Conservation (phyloP, 2,888 invertebrate genomes). For the Amblyjoppa fuscipennis region DNA sequence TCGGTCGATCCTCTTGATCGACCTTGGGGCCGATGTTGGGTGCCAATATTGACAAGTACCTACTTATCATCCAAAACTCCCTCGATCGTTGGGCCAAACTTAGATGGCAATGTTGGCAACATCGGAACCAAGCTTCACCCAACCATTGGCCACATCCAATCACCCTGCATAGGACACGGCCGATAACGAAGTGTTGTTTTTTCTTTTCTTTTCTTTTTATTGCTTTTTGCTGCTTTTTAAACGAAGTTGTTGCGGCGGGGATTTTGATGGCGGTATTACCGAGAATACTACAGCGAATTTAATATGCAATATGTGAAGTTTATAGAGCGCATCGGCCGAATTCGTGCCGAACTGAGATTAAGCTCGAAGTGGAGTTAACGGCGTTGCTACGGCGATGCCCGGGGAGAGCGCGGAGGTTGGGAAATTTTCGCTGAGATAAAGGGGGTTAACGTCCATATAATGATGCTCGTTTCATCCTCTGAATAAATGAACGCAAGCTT, state of each 20-base stretch:
- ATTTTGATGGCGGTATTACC: not conserved
- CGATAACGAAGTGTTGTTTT: not conserved
- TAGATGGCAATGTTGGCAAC: too few relatives aligned
- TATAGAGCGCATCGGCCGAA: not conserved
- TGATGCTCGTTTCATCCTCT: not conserved
- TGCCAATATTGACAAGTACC: too few relatives aligned
- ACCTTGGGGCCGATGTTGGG: too few relatives aligned
- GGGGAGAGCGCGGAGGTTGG: not conserved
- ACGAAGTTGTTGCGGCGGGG: not conserved
- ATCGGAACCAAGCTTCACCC: too few relatives aligned
- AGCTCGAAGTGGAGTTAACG: not conserved
- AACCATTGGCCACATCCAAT: too few relatives aligned
- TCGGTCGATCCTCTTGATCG: too few relatives aligned
- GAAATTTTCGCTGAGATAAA: not conserved
- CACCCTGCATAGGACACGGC: too few relatives aligned
- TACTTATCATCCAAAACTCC: too few relatives aligned
- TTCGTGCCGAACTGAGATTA: not conserved
- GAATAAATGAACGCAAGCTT: conserved; percentile 24
- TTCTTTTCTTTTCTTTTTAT: not conserved
- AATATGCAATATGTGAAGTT: not conserved
- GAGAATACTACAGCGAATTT: not conserved
- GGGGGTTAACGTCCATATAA: not conserved
- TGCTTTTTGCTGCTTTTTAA: not conserved
- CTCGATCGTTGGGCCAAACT: too few relatives aligned
- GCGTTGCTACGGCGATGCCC: not conserved